Conservation (phyloP, 1,140 invertebrate species). For the Cherax quadricarinatus region DNA sequence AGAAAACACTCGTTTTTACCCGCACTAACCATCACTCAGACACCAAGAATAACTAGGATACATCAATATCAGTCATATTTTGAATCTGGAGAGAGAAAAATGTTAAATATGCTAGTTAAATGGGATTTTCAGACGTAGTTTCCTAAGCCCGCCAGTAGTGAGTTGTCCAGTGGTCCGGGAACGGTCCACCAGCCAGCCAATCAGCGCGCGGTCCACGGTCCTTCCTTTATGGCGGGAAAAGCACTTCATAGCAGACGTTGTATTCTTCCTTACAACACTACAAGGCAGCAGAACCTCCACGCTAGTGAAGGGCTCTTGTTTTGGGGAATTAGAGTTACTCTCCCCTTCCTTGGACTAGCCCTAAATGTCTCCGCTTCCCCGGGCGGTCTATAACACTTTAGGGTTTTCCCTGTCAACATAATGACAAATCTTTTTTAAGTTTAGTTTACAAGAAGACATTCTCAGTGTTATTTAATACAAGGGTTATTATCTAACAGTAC, state of each 20-base stretch:
- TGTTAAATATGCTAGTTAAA: neutral
- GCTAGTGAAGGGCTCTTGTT: no score
- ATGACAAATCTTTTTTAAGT: no score
- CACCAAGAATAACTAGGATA: neutral
- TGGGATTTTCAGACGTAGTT: neutral
- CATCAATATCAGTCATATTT: neutral
- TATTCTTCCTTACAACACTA: neutral
- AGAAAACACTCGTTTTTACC: constrained; percentile 41
- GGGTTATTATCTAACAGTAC: no score
- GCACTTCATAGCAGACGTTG: constrained; percentile 25
- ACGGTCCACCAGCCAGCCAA: constrained; percentile 30
- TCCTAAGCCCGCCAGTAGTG: constrained; percentile 55
- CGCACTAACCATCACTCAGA: neutral
- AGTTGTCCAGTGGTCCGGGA: constrained; percentile 51
- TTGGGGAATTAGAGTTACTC: no score
- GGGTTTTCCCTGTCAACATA: no score
- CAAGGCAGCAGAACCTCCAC: no score
- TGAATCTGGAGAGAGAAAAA: neutral
- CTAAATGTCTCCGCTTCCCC: no score
- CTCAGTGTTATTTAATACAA: no score
- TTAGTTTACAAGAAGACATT: no score
- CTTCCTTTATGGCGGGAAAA: constrained; percentile 29
- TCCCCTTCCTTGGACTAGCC: no score
- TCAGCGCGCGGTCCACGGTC: constrained; percentile 13
- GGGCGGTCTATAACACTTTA: no score